Evolutionary conservation across 35 echinoderm and acorn worm genomes (phyloP), one percentile per base, ranked within the genome.

Genomic region (Amphiura filiformis): DNA sequence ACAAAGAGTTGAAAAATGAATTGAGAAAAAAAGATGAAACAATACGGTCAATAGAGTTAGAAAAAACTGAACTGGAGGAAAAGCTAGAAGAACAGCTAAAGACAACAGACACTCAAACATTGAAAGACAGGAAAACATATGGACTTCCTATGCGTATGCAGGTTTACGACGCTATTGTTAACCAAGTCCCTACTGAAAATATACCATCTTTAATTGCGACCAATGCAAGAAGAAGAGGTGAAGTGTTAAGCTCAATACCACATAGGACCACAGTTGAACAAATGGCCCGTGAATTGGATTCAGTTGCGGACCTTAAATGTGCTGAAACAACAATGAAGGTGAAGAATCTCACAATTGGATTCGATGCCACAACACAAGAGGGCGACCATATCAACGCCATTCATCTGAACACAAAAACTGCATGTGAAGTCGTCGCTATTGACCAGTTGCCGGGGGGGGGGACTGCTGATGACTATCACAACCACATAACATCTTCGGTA

Each of bases 231-330:
- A 34, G 78, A 36, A 13, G 3, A 15, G 38, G 38, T 7, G 12
- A 9, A 36, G 26, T 7, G 15, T 34, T 80, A 36, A 36, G 4
- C 4, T 9, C 3, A 80, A 32, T 80, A 1, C 78, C 78, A 80
- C 17, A 80, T 32, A 34, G 78, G 26, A 80, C 78, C 13, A 80
- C 78, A 22, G 78, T 80, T 36, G 78, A 80, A 22, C 17, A 80
- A 36, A 80, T 80, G 78, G 78, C 78, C 1, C 13, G 78, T 4
- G 78, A 80, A 36, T 36, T 80, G 5, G 78, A 13, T 22, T 1
- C 1, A 1, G 35, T 80, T 34, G 78, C 13, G 34, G 78, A 80
- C 34, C 26, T 80, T 13, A 32, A 80, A 80, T 1, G 18, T 15
- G 34, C 3, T 36, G 34, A 32, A 80, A 36, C 35, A 13, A 15